phyloP scores from a whole-genome alignment of 2,113 vertebrate genomes.

The Scartelaos histophorus region DNA sequence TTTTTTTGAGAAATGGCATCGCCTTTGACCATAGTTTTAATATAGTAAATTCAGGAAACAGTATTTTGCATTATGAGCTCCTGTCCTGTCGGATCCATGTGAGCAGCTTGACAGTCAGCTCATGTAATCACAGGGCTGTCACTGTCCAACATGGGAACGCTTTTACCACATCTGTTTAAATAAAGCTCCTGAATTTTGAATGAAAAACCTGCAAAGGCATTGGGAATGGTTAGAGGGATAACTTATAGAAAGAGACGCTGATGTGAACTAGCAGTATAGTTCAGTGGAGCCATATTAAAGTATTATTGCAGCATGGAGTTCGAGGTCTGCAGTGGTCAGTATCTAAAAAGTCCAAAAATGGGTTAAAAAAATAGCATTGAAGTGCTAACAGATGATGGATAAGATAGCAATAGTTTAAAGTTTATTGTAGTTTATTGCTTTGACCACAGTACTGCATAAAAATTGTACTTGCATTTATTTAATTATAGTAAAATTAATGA shows the following conservation, averaged over 20 bases:
- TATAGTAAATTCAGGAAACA: background rate
- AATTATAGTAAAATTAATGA: too few relatives aligned
- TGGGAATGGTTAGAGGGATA: background rate
- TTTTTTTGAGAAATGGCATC: background rate
- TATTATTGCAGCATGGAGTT: too few relatives aligned
- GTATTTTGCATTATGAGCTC: background rate
- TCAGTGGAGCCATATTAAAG: background rate
- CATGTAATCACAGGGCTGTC: constrained; percentile 2
- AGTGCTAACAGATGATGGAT: too few relatives aligned
- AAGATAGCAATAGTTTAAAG: too few relatives aligned
- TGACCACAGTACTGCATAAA: too few relatives aligned
- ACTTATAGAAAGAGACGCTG: background rate
- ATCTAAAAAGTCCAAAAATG: too few relatives aligned
- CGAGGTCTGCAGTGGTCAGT: too few relatives aligned
- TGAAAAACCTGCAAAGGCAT: background rate
- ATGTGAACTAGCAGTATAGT: background rate
- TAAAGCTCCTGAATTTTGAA: constrained; percentile 1
- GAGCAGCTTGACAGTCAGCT: background rate
- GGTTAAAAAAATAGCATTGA: too few relatives aligned
- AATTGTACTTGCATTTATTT: too few relatives aligned
- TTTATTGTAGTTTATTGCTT: too few relatives aligned
- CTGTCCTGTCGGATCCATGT: constrained; percentile 9
- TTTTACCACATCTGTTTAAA: background rate
- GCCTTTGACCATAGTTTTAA: background rate
- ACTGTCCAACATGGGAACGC: background rate